Percentiles rank a stretch among this genome's conserved stretches.
phyloP scores from a whole-genome alignment of 2,888 invertebrate species.

The Slavum lentiscoides region DNA sequence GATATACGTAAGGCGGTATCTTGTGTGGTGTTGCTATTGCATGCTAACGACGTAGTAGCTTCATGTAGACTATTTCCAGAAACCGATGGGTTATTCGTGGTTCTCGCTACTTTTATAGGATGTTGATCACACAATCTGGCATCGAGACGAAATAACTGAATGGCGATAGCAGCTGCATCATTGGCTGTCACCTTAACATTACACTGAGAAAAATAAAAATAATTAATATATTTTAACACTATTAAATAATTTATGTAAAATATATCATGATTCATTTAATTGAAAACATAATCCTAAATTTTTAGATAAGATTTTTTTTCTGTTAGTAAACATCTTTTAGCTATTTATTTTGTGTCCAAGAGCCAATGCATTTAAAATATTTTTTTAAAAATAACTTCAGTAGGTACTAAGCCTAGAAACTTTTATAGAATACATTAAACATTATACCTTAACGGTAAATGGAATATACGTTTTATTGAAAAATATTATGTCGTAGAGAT shows the following conservation, averaged over 20 bases:
- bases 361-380: not conserved
- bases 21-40: conserved; percentile 16
- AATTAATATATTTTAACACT: conserved; percentile 5
- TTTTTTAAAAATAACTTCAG: not conserved
- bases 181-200: conserved; percentile 75
- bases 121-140: conserved; percentile 78
- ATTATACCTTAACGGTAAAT: too few relatives aligned
- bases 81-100: conserved; percentile 58
- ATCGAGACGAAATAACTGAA: conserved; percentile 82
- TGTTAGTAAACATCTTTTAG: not conserved
- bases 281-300: conserved; percentile 7
- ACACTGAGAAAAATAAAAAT: conserved; percentile 39
- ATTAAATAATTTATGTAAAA: not conserved
- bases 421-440: too few relatives aligned
- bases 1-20: conserved; percentile 6
- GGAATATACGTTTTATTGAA: too few relatives aligned
- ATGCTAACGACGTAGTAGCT: conserved; percentile 42
- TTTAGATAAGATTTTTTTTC: not conserved
- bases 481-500: too few relatives aligned
- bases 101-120: conserved; percentile 74
- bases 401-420: not conserved
- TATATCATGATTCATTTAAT: not conserved
- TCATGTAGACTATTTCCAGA: conserved; percentile 41
- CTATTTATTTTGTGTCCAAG: not conserved
- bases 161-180: conserved; percentile 87